Conservation (phyloP, 2,113 vertebrate genomes). For the Stigmatopora argus region DNA sequence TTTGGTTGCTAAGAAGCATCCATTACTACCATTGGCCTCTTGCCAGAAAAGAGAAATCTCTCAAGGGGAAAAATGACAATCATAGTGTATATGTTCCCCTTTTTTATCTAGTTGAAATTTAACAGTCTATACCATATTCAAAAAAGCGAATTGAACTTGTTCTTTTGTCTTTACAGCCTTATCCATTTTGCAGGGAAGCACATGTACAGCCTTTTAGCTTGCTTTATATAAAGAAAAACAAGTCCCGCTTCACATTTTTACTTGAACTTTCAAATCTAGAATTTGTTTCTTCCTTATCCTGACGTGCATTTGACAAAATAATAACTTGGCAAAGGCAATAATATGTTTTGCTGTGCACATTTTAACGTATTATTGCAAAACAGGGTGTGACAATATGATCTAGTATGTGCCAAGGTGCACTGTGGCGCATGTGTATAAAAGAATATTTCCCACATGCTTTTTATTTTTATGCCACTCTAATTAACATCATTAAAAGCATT, state of each 20-base stretch:
- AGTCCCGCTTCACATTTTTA: not conserved
- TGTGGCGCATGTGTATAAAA: not conserved
- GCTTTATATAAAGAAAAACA: not conserved
- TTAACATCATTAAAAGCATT: not conserved
- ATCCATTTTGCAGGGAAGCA: no score
- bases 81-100: no score
- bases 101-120: not conserved
- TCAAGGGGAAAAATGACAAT: slow-evolving; percentile 9
- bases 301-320: not conserved
- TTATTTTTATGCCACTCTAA: not conserved
- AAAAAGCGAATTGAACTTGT: not conserved
- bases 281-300: not conserved
- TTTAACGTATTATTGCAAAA: not conserved
- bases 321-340: not conserved
- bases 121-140: not conserved
- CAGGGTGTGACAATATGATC: not conserved
- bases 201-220: not conserved
- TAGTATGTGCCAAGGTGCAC: not conserved
- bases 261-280: not conserved
- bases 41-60: slow-evolving; percentile 19
- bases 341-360: not conserved
- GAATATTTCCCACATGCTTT: not conserved
- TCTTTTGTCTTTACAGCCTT: no score
- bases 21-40: slow-evolving; percentile 26
- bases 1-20: slow-evolving; percentile 60